Evolutionary conservation across 92 coral and sea anemone genomes (phyloP).

Genomic region (Palythoa grandiflora): DNA sequence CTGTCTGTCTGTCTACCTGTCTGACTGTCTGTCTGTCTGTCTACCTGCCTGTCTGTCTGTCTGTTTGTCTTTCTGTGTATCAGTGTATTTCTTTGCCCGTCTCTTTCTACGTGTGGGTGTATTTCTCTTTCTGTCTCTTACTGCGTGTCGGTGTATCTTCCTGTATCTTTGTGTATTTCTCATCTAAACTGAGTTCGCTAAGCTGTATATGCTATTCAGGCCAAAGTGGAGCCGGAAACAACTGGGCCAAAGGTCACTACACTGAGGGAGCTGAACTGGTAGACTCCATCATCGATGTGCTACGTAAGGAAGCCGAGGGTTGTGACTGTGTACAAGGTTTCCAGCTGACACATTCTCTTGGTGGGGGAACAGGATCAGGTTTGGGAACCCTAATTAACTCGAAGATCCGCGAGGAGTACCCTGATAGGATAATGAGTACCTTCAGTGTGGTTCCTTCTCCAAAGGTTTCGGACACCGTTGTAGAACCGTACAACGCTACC

Average conservation of each 20-base stretch:
- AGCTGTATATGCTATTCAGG: constrained; percentile 33
- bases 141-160: too few species aligned
- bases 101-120: too few species aligned
- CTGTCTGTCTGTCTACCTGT: too few species aligned
- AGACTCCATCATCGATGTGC: constrained; percentile 88
- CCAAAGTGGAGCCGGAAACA: constrained; percentile 87
- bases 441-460: constrained; percentile 97
- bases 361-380: constrained; percentile 98
- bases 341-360: constrained; percentile 95
- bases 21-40: too few species aligned
- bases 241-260: constrained; percentile 95
- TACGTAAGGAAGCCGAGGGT: constrained; percentile 88
- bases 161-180: background rate
- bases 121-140: background rate
- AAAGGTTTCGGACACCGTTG: constrained; percentile 92
- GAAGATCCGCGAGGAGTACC: constrained; percentile 93
- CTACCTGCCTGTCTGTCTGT: too few species aligned
- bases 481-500: constrained; percentile 96
- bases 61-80: too few species aligned
- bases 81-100: too few species aligned
- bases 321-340: constrained; percentile 97
- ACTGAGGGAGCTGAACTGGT: constrained; percentile 96
- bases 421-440: constrained; percentile 90
- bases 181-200: background rate
- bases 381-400: constrained; percentile 91